A percentile compares a stretch with the other conserved stretches of the same genome.
Evolutionary conservation across 2,888 invertebrate genomes (phyloP).

Genomic region (Temnothorax unifasciatus): DNA sequence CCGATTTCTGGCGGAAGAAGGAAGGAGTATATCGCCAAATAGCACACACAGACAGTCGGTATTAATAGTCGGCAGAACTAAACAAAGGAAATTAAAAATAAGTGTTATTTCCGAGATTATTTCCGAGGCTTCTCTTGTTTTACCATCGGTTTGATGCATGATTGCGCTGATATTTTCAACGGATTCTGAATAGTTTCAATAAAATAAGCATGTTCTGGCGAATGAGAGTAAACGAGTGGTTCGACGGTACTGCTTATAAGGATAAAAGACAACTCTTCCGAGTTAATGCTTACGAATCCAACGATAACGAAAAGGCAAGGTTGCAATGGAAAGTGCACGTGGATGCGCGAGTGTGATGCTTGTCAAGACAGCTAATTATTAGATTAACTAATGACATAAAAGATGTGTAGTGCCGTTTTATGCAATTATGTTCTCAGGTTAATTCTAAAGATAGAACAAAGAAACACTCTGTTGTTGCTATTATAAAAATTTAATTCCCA

Average conservation of each 20-base stretch:
- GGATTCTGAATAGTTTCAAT: slow-evolving; percentile 64
- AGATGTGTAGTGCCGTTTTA: background rate
- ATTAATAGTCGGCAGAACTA: background rate
- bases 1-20: background rate
- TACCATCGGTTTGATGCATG: too few species aligned
- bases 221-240: slow-evolving; percentile 63
- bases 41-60: background rate
- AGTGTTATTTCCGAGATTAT: background rate
- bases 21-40: background rate
- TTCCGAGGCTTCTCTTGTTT: background rate
- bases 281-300: slow-evolving; percentile 40
- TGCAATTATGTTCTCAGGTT: slow-evolving; percentile 2
- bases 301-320: slow-evolving; percentile 59
- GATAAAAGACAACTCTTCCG: slow-evolving; percentile 67
- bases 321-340: slow-evolving; percentile 34
- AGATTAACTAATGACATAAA: background rate
- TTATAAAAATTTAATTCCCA: background rate
- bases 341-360: slow-evolving; percentile 42
- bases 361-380: slow-evolving; percentile 1
- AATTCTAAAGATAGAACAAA: background rate
- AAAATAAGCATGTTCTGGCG: slow-evolving; percentile 65
- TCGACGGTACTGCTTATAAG: slow-evolving; percentile 50
- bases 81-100: background rate
- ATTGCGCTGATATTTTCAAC: slow-evolving; percentile 64
- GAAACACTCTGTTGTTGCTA: background rate